These are phyloP conservation scores for Dynastes tityus DNA, from an alignment of 2,888 invertebrate species.

Conservation along the genomic window DNA sequence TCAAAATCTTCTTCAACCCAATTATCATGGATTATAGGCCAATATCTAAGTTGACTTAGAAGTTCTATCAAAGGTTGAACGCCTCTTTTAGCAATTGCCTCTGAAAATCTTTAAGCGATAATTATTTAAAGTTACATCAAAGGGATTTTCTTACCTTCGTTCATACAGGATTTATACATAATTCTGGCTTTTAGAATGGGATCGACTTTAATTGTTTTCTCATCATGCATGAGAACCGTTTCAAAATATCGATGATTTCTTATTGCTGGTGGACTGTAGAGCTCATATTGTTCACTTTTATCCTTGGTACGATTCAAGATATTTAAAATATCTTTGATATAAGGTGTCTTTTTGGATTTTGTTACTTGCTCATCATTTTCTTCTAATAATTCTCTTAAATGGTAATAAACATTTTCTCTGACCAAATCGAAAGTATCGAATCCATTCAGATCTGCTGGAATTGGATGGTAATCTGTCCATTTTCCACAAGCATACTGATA, in stretches of 20 bases:
- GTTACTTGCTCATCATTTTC: conserved; percentile 20
- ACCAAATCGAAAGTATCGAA: conserved; percentile 94
- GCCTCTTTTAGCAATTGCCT: conserved; percentile 80
- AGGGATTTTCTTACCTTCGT: conserved; percentile 69
- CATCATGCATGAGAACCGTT: conserved; percentile 17
- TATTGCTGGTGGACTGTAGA: conserved; percentile 2
- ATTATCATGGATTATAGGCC: conserved; percentile 83
- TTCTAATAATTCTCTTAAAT: conserved; percentile 78
- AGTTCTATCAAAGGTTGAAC: conserved; percentile 81
- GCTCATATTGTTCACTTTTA: conserved; percentile 20
- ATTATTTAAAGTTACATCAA: conserved; percentile 1
- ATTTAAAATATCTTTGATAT: not conserved
- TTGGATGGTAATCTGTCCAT: conserved; percentile 87
- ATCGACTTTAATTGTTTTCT: conserved; percentile 65
- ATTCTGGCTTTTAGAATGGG: conserved; percentile 87
- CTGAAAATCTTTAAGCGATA: conserved; percentile 63
- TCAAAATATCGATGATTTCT: conserved; percentile 35
- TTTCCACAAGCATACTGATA: conserved; percentile 91
- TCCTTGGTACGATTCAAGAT: conserved; percentile 11
- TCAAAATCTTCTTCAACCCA: conserved; percentile 82
- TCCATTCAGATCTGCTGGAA: conserved; percentile 90
- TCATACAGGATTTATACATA: conserved; percentile 91
- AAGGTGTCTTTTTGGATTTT: not conserved
- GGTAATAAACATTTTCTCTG: conserved; percentile 83
- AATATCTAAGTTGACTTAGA: conserved; percentile 85